Base-by-base conservation (phyloP, 2,888 invertebrate species). In the Stegana nigrithorax region DNA sequence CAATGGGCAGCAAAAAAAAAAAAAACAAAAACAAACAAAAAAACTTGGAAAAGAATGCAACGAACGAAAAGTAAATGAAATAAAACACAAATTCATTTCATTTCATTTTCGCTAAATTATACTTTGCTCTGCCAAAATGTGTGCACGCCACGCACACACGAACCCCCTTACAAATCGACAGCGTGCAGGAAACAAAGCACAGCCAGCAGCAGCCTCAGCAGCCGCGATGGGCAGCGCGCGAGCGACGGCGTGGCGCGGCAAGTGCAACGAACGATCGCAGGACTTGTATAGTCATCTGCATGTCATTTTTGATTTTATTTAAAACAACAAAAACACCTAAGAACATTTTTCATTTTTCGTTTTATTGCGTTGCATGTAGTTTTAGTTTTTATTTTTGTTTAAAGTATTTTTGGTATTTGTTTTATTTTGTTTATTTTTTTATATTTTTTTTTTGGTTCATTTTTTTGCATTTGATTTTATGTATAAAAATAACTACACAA, bases 261-360 rank as follows among this genome's bases (percentile, higher is more conserved):
- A 36, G 53, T 36, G 32, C 53, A 51, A 53, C 60, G 56, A 64
- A 59, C 67, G 69, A 59, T 72, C 65, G 59, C 75, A 76, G 75
- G 75, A 76, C 75, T 76, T 76, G 80, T 76, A 76, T 76, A 76
- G 75, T 69, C 75, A 76, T 79, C 72, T 68, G 71, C 47, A 47
- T 47, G 23, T 47, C 21, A 14, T 19, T 19, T 17, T 19, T 44
- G 19, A 14, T 19, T 44, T 14, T 44, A 14, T 17, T 36, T 44
- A 5, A n/a, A n/a, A n/a, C n/a, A n/a, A n/a, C n/a, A n/a, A n/a
- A n/a, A n/a, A n/a, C n/a, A n/a, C n/a, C n/a, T n/a, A n/a, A n/a
- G n/a, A n/a, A n/a, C n/a, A n/a, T n/a, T n/a, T n/a, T n/a, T n/a
- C n/a, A n/a, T n/a, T n/a, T n/a, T n/a, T n/a, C n/a, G n/a, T n/a